Evolutionary conservation across 2,797 vertebrate species (phyloP).

Genomic region (Ispidina picta): DNA sequence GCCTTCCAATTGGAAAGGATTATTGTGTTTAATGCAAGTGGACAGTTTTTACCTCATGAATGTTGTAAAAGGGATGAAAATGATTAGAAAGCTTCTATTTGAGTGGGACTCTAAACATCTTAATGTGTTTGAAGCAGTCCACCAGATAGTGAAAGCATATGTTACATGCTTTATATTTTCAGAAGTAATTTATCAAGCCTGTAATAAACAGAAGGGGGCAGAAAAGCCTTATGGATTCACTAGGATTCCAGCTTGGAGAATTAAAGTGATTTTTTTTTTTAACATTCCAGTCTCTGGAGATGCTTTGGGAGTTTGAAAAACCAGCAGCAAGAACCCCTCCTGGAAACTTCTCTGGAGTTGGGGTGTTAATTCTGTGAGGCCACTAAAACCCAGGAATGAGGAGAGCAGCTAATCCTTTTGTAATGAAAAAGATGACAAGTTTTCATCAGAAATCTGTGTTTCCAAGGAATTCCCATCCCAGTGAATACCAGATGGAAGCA

Average conservation of each 20-base stretch:
- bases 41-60: not conserved
- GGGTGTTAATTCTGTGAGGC: not conserved
- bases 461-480: not conserved
- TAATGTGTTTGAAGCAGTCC: not conserved
- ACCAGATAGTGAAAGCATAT: not conserved
- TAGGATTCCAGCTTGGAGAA: not conserved
- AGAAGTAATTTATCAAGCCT: not conserved
- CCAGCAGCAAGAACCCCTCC: not conserved
- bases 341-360: not conserved
- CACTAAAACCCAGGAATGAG: not conserved
- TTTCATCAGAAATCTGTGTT: not conserved
- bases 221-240: constrained; percentile 35
- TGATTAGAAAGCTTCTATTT: not conserved
- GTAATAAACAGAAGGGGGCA: constrained; percentile 67
- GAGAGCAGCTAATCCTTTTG: not conserved
- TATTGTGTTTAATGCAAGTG: not conserved
- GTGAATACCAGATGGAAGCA: not conserved
- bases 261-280: not conserved
- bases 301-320: not conserved
- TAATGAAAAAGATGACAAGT: not conserved
- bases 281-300: not conserved
- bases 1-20: not conserved
- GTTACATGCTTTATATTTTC: not conserved
- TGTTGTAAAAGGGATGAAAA: not conserved
- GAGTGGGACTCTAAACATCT: not conserved